Evolutionary conservation across 2,797 vertebrate genomes (phyloP).

Genomic region (Diplodus sargus): DNA sequence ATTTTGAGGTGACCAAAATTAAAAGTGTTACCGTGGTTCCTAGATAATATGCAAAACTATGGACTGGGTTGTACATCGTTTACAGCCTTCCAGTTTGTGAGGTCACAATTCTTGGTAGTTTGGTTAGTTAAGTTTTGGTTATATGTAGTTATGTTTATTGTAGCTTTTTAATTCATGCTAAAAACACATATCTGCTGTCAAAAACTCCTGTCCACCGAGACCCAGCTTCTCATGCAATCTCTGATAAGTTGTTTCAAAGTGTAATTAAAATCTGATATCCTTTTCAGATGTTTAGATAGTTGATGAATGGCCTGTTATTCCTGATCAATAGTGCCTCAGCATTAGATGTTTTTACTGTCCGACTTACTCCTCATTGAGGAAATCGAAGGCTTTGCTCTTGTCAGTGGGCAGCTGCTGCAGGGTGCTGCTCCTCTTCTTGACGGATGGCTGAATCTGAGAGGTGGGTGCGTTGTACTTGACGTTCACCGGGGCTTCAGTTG

Average conservation of each 20-base stretch:
- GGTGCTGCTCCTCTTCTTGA: conserved; percentile 97
- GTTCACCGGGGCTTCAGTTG: conserved; percentile 92
- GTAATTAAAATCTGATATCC: background rate
- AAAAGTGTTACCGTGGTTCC: background rate
- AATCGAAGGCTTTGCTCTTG: conserved; percentile 98
- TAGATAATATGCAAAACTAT: background rate
- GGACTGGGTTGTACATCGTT: background rate
- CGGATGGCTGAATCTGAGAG: conserved; percentile 93
- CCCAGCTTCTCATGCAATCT: no score
- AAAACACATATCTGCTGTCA: no score
- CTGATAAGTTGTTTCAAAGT: background rate
- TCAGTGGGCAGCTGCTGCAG: conserved; percentile 96
- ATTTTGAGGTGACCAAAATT: no score
- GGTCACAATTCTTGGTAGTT: background rate
- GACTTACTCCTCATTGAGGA: conserved; percentile 98
- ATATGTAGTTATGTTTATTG: no score
- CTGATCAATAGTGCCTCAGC: background rate
- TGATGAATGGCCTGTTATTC: background rate
- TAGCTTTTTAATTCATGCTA: no score
- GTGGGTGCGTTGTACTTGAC: conserved; percentile 98
- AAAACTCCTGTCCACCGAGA: background rate
- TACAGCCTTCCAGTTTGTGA: background rate
- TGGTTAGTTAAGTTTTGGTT: background rate
- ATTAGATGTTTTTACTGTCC: background rate
- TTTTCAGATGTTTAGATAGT: background rate